Evolutionary conservation across 2,888 invertebrate genomes (phyloP).

Genomic region (Caenorhabditis becei): DNA sequence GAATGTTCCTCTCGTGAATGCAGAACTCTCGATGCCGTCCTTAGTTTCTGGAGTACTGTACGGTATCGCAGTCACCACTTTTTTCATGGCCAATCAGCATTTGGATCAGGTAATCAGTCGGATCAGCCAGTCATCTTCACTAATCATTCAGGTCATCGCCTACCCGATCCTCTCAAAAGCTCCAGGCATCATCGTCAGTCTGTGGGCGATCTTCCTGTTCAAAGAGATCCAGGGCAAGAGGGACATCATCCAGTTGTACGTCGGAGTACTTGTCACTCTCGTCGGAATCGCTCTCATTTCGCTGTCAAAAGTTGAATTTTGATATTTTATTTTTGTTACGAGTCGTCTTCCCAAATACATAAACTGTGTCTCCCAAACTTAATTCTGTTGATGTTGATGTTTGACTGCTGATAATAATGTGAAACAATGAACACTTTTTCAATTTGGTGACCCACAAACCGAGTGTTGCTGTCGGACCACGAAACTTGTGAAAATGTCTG

Average conservation of each 20-base stretch:
- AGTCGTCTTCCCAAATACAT: no score
- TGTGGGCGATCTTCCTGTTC: slow-evolving; percentile 71
- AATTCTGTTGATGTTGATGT: no score
- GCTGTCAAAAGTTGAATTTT: slow-evolving; percentile 72
- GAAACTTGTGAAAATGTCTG: neutral
- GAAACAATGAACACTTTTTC: no score
- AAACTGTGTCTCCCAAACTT: no score
- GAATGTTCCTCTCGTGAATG: slow-evolving; percentile 69
- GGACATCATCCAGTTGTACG: slow-evolving; percentile 61
- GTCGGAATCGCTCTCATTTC: slow-evolving; percentile 68
- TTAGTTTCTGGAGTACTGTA: slow-evolving; percentile 66
- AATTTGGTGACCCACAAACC: no score
- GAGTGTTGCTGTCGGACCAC: no score
- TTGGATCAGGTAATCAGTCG: slow-evolving; percentile 65
- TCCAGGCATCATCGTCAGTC: slow-evolving; percentile 68
- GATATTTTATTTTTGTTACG: slow-evolving; percentile 16
- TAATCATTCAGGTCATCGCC: slow-evolving; percentile 69
- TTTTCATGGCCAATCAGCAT: slow-evolving; percentile 72
- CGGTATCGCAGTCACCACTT: slow-evolving; percentile 63
- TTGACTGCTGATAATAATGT: no score
- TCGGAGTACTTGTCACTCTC: slow-evolving; percentile 63
- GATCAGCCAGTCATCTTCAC: slow-evolving; percentile 1
- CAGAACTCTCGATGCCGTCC: slow-evolving; percentile 68
- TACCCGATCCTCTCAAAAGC: slow-evolving; percentile 70
- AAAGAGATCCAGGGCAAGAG: slow-evolving; percentile 71